Evolutionary conservation across 2,888 invertebrate species (phyloP).

Genomic region (Drosophila tanythrix): DNA sequence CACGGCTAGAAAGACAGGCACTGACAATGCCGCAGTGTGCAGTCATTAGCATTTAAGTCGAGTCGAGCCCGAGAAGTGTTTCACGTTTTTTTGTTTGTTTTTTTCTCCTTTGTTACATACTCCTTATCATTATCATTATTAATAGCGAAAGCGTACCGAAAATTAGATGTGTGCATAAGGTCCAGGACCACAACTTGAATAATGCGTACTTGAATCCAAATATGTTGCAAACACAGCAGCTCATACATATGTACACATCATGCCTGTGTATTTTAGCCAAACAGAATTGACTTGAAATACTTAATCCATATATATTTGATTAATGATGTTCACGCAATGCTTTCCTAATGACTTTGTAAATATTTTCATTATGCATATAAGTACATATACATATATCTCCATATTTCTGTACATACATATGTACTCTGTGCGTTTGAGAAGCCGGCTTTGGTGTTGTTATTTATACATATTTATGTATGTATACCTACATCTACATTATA

Average conservation of each 20-base stretch:
- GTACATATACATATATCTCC: conserved; percentile 29
- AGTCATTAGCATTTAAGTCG: conserved; percentile 75
- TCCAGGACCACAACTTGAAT: conserved; percentile 44
- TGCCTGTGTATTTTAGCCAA: conserved; percentile 8
- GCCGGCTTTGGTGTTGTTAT: conserved; percentile 72
- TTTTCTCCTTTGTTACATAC: conserved; percentile 36
- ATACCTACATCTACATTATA: conserved; percentile 31
- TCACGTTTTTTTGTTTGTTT: conserved; percentile 41
- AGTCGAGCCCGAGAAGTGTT: conserved; percentile 36
- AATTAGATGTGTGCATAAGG: conserved; percentile 48
- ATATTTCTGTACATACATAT: conserved; percentile 8
- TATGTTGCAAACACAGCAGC: background rate
- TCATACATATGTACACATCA: background rate
- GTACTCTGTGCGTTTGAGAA: conserved; percentile 35
- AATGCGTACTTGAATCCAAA: conserved; percentile 17
- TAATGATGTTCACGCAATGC: conserved; percentile 35
- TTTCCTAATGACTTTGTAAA: conserved; percentile 60
- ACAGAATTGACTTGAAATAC: conserved; percentile 39
- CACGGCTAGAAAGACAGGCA: conserved; percentile 27
- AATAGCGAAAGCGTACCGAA: conserved; percentile 44
- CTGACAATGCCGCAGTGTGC: conserved; percentile 41
- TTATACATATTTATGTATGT: conserved; percentile 52
- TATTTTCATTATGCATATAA: conserved; percentile 51
- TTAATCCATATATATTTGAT: conserved; percentile 11
- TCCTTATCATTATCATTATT: conserved; percentile 40